Evolutionary conservation across 2,113 vertebrate genomes (phyloP).

Genomic region (Oxyruncus cristatus): DNA sequence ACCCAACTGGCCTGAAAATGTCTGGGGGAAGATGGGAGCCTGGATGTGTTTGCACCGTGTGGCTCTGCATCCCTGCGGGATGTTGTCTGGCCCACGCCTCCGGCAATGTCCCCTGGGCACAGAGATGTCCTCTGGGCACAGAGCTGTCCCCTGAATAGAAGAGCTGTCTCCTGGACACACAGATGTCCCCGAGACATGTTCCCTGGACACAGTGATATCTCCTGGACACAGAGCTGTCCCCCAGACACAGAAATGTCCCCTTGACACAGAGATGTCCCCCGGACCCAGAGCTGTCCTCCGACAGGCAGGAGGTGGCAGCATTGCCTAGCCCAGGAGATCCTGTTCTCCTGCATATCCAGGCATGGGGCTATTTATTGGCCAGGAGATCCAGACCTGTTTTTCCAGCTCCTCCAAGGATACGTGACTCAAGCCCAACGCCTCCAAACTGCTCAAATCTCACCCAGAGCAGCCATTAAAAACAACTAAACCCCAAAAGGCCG

Average conservation of each 20-base stretch:
- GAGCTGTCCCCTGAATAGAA: neutral
- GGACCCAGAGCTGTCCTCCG: neutral
- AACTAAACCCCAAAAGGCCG: neutral
- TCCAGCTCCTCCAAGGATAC: conserved; percentile 39
- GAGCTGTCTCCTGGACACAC: neutral
- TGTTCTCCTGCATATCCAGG: neutral
- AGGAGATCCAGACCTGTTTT: conserved; percentile 54
- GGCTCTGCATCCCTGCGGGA: too few species aligned
- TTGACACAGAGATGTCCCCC: neutral
- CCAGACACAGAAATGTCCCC: neutral
- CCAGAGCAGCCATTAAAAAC: neutral
- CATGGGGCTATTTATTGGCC: neutral
- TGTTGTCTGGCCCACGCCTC: neutral
- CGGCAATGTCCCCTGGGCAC: neutral
- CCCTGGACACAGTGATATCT: neutral
- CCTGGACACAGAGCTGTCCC: neutral
- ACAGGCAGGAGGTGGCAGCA: conserved; percentile 68
- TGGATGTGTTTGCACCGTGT: rapidly evolving
- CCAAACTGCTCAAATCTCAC: neutral
- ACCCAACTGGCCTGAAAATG: neutral
- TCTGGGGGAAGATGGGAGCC: neutral
- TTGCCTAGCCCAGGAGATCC: conserved; percentile 28
- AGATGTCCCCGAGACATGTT: neutral
- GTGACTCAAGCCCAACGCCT: conserved; percentile 27
- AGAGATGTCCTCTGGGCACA: neutral